Percentiles rank a stretch among this genome's conserved stretches.
Conservation (phyloP, 1,140 invertebrate genomes). For the Meloidogyne floridensis region DNA sequence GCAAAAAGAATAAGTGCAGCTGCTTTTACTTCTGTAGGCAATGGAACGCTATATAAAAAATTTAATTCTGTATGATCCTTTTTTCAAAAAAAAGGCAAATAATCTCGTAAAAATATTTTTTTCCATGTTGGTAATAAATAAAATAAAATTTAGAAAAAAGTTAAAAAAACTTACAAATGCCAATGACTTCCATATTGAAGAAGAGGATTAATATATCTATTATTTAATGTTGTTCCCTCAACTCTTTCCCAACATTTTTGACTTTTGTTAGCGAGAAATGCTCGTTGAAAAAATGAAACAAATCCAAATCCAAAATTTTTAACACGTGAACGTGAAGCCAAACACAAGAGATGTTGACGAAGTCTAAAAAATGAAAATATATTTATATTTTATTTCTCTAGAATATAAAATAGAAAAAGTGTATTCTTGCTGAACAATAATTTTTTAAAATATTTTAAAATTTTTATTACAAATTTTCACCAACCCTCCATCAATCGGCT, state of each 20-base stretch:
- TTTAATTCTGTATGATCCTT: too few species aligned
- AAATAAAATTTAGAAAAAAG: neutral
- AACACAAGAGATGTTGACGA: neutral
- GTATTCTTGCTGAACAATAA: too few species aligned
- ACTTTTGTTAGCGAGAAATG: neutral
- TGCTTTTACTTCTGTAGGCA: slow-evolving; percentile 32
- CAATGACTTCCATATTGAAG: neutral
- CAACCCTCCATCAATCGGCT: neutral
- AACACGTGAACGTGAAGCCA: neutral
- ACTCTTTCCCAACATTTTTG: slow-evolving; percentile 3
- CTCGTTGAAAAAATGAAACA: neutral
- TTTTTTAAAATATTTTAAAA: too few species aligned
- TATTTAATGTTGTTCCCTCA: neutral
- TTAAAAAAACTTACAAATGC: neutral
- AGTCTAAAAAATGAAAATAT: neutral
- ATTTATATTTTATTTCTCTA: neutral
- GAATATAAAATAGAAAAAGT: too few species aligned
- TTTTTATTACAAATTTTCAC: neutral
- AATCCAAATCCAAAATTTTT: neutral
- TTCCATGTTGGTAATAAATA: too few species aligned
- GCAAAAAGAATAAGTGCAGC: slow-evolving; percentile 33
- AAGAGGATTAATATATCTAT: neutral
- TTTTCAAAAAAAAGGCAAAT: neutral
- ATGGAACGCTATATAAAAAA: slow-evolving; percentile 10
- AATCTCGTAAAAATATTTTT: too few species aligned